Conservation (phyloP, 2,888 invertebrate genomes). For the Polymixis flavicincta region DNA sequence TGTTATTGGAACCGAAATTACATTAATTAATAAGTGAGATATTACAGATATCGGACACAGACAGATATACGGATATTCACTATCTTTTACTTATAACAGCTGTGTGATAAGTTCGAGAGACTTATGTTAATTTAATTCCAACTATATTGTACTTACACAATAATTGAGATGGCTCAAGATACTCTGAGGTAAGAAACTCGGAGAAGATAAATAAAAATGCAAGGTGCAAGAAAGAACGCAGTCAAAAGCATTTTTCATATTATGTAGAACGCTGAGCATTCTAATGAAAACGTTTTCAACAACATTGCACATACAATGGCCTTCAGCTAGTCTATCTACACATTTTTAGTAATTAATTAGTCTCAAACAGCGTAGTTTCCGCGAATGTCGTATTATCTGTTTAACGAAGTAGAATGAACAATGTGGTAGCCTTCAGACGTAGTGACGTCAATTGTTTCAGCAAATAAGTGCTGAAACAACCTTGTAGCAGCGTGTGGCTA, state of each 20-base stretch:
- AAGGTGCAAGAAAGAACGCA: slow-evolving; percentile 22
- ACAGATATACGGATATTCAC: too few species aligned
- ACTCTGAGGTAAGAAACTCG: background rate
- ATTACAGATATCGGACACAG: too few species aligned
- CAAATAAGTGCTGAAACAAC: slow-evolving; percentile 82
- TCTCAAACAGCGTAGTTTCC: slow-evolving; percentile 60
- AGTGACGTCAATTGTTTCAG: slow-evolving; percentile 89
- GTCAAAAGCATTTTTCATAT: slow-evolving; percentile 66
- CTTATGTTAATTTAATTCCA: background rate
- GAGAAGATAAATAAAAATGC: slow-evolving; percentile 13
- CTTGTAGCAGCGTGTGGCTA: slow-evolving; percentile 80
- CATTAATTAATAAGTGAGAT: background rate
- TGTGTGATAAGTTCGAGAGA: background rate
- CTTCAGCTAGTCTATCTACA: slow-evolving; percentile 47
- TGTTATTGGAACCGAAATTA: background rate
- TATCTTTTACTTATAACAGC: too few species aligned
- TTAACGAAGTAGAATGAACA: slow-evolving; percentile 81
- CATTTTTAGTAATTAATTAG: slow-evolving; percentile 61
- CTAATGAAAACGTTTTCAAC: slow-evolving; percentile 61
- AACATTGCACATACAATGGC: slow-evolving; percentile 44
- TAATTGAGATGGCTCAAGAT: slow-evolving; percentile 1
- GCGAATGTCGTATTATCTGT: slow-evolving; percentile 76
- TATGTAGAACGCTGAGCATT: slow-evolving; percentile 62
- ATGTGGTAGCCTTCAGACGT: slow-evolving; percentile 80
- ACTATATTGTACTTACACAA: background rate